Evolutionary conservation across 1,140 invertebrate genomes (phyloP).

Genomic region (Zaprionus vittiger): DNA sequence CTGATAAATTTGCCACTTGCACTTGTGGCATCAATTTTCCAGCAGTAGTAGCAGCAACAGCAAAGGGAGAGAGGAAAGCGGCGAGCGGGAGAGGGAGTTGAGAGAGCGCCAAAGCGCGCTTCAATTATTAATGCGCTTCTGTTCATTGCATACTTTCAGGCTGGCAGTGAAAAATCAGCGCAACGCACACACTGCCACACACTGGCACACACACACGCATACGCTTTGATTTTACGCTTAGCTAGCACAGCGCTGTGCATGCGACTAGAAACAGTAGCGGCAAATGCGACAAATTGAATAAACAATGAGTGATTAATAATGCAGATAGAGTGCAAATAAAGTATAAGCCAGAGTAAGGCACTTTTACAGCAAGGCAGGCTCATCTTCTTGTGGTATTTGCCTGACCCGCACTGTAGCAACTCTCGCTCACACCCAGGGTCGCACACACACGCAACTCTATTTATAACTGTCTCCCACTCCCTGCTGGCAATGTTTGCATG

Average conservation of each 20-base stretch:
- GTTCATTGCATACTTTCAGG: slow-evolving; percentile 79
- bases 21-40: slow-evolving; percentile 54
- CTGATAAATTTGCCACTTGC: slow-evolving; percentile 62
- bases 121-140: slow-evolving; percentile 79
- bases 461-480: slow-evolving; percentile 68
- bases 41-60: slow-evolving; percentile 14
- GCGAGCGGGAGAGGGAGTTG: background rate
- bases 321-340: background rate
- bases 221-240: slow-evolving; percentile 45
- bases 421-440: background rate
- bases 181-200: slow-evolving; percentile 40
- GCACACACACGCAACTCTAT: slow-evolving; percentile 50
- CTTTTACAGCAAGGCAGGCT: background rate
- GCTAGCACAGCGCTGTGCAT: slow-evolving; percentile 17
- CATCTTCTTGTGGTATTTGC: background rate
- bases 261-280: slow-evolving; percentile 18
- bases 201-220: slow-evolving; percentile 14
- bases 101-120: slow-evolving; percentile 53
- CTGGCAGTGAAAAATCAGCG: slow-evolving; percentile 68
- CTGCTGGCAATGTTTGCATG: slow-evolving; percentile 60
- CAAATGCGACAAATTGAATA: background rate
- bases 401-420: slow-evolving; percentile 27
- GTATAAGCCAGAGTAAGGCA: background rate
- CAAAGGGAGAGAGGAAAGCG: background rate
- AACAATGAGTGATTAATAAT: background rate